These are phyloP conservation scores for Mongoloraphidia duomilia DNA, from an alignment of 2,888 invertebrate species.

Conservation along the genomic window DNA sequence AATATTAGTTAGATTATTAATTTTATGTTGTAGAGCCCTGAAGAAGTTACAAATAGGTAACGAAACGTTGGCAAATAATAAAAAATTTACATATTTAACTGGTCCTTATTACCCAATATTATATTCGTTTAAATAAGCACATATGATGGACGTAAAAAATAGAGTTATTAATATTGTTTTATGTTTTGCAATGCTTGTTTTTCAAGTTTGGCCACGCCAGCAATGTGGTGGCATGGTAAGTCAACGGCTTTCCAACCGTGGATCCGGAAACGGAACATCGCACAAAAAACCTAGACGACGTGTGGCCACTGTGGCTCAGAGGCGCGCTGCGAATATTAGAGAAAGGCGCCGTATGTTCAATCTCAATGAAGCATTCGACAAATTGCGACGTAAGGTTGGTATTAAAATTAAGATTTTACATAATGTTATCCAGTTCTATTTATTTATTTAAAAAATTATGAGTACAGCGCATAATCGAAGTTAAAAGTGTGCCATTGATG, in stretches of 20 bases:
- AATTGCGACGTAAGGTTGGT: conserved; percentile 66
- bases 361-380: conserved; percentile 90
- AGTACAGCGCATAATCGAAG: too few species aligned
- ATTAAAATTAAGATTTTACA: too few species aligned
- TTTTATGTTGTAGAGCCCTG: too few species aligned
- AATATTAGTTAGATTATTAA: too few species aligned
- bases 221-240: conserved; percentile 36
- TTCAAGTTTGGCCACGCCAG: conserved; percentile 37
- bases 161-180: neutral
- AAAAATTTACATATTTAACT: too few species aligned
- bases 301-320: conserved; percentile 79
- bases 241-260: conserved; percentile 3
- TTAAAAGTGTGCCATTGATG: too few species aligned
- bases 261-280: conserved; percentile 18
- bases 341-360: conserved; percentile 92
- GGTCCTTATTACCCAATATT: too few species aligned
- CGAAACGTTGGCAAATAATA: too few species aligned
- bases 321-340: conserved; percentile 83
- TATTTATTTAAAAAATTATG: too few species aligned
- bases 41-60: too few species aligned
- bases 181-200: neutral
- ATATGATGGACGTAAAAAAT: conserved; percentile 11
- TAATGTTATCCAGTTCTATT: too few species aligned
- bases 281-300: conserved; percentile 72
- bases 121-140: too few species aligned